These are phyloP conservation scores for Telmatherina bonti DNA, from an alignment of 2,797 vertebrate genomes.

Conservation along the genomic window DNA sequence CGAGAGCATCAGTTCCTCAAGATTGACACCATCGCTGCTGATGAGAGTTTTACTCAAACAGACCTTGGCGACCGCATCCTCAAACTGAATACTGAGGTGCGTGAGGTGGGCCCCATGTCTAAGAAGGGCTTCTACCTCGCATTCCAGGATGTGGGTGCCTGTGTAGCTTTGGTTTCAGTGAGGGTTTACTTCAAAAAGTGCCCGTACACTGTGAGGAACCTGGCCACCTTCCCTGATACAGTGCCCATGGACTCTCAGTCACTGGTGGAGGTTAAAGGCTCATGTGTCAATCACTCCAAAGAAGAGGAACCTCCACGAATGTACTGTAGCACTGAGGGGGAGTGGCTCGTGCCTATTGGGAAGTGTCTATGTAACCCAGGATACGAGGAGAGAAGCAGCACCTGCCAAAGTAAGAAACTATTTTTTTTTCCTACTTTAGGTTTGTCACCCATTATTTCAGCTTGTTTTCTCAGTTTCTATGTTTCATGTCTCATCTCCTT, in stretches of 20 bases:
- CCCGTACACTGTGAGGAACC: conserved; percentile 93
- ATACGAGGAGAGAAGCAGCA: conserved; percentile 90
- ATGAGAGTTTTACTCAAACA: conserved; percentile 98
- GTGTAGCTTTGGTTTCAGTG: conserved; percentile 96
- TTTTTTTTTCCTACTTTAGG: neutral
- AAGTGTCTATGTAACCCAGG: conserved; percentile 95
- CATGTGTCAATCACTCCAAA: conserved; percentile 96
- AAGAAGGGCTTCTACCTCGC: conserved; percentile 97
- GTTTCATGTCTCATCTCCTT: conserved; percentile 1
- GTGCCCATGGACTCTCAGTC: conserved; percentile 97
- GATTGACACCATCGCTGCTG: conserved; percentile 97
- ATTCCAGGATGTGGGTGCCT: conserved; percentile 97
- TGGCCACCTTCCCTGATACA: conserved; percentile 97
- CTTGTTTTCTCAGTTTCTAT: neutral
- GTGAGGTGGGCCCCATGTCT: conserved; percentile 94
- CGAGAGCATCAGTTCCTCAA: conserved; percentile 95
- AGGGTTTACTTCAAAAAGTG: conserved; percentile 99
- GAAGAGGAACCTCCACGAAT: conserved; percentile 96
- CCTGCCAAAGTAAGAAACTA: conserved; percentile 93
- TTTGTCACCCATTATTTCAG: conserved; percentile 1
- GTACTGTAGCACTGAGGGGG: conserved; percentile 99
- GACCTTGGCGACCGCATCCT: conserved; percentile 98
- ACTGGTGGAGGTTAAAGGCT: conserved; percentile 95
- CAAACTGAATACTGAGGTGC: conserved; percentile 97
- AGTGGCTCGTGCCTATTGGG: conserved; percentile 99